Conservation (phyloP, 2,113 vertebrate genomes). For the Ancistrus triradiatus region DNA sequence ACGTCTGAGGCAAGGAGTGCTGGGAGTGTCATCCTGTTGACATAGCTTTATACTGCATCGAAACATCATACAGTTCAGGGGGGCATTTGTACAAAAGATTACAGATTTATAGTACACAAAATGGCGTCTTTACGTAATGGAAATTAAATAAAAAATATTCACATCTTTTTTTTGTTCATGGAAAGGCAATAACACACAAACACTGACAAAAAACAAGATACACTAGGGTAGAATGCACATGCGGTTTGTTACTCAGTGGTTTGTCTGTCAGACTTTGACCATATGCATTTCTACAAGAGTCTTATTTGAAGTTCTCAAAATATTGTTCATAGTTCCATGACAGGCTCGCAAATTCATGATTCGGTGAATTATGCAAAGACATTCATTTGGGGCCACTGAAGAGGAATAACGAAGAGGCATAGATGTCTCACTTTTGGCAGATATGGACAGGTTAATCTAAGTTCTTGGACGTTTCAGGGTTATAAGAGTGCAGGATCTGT, state of each 20-base stretch:
- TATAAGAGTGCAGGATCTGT: not conserved
- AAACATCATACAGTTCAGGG: conserved; percentile 58
- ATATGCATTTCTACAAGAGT: conserved; percentile 66
- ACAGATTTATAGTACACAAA: conserved; percentile 57
- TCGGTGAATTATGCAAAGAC: conserved; percentile 9
- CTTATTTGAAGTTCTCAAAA: conserved; percentile 66
- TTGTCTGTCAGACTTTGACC: conserved; percentile 64
- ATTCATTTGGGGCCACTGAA: conserved; percentile 14
- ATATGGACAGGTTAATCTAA: not conserved
- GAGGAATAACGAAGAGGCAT: conserved; percentile 35
- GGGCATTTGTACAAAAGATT: conserved; percentile 28
- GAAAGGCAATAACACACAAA: conserved; percentile 81
- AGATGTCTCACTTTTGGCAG: not conserved
- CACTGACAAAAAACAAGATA: conserved; percentile 76
- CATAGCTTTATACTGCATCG: conserved; percentile 62
- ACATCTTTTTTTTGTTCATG: conserved; percentile 74
- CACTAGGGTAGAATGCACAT: conserved; percentile 85
- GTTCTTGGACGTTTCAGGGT: conserved; percentile 61
- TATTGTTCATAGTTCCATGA: conserved; percentile 47
- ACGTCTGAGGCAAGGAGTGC: conserved; percentile 68
- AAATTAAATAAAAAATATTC: conserved; percentile 67
- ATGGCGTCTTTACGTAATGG: conserved; percentile 71
- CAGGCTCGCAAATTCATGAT: conserved; percentile 38
- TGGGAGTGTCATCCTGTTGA: conserved; percentile 61
- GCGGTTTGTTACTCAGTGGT: conserved; percentile 77